Conservation (phyloP, 2,888 invertebrate genomes). For the Unio pictorum region DNA sequence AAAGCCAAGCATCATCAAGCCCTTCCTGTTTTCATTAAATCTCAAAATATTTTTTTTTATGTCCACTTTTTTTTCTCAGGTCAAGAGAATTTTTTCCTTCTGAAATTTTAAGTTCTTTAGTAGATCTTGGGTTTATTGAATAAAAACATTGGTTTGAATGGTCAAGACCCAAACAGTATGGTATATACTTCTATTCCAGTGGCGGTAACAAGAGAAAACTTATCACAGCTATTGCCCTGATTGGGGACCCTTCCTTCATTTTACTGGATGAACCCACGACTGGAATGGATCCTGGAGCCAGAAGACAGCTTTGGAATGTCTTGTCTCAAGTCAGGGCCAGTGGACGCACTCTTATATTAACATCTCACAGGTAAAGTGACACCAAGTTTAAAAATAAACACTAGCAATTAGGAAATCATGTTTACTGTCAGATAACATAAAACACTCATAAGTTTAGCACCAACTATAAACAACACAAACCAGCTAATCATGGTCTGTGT, state of each 20-base stretch:
- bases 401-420: too few species aligned
- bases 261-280: slow-evolving; percentile 69
- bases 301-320: slow-evolving; percentile 83
- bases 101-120: neutral
- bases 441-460: too few species aligned
- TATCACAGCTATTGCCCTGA: slow-evolving; percentile 64
- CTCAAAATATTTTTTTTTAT: neutral
- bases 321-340: slow-evolving; percentile 74
- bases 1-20: too few species aligned
- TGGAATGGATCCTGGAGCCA: slow-evolving; percentile 86
- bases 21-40: neutral
- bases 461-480: too few species aligned
- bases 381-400: too few species aligned
- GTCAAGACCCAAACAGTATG: neutral
- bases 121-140: neutral
- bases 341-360: slow-evolving; percentile 84
- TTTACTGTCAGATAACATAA: too few species aligned
- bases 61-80: neutral
- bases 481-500: too few species aligned
- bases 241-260: slow-evolving; percentile 66
- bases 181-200: slow-evolving; percentile 26
- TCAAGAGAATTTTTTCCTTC: neutral
- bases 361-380: slow-evolving; percentile 75
- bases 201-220: slow-evolving; percentile 68
- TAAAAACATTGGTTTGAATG: neutral